Conservation (phyloP, 2,797 vertebrate genomes). For the Apogon hyalosoma region DNA sequence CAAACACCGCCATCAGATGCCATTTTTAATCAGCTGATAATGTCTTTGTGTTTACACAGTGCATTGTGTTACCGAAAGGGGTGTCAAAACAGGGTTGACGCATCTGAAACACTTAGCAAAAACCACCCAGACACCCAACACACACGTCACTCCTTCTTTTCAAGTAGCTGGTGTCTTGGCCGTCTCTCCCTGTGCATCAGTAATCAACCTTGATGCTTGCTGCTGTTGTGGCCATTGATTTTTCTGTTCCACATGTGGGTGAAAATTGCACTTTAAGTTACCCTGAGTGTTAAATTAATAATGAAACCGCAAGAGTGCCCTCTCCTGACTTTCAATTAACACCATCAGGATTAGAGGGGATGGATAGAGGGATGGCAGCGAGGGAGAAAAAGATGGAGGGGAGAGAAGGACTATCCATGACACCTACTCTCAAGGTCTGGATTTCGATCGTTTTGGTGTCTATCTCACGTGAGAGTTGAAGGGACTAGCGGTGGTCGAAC, state of each 20-base stretch:
- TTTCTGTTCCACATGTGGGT: conserved; percentile 89
- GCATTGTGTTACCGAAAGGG: conserved; percentile 67
- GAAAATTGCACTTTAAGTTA: conserved; percentile 92
- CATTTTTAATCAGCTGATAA: conserved; percentile 75
- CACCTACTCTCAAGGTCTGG: conserved; percentile 61
- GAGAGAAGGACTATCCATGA: conserved; percentile 65
- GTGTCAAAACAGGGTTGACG: conserved; percentile 66
- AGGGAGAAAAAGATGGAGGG: conserved; percentile 37
- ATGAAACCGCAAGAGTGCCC: conserved; percentile 88
- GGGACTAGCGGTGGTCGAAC: not conserved
- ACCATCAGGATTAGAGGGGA: conserved; percentile 81
- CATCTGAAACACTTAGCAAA: conserved; percentile 66
- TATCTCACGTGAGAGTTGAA: conserved; percentile 31
- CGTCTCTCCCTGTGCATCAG: conserved; percentile 78
- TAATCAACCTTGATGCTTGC: conserved; percentile 89
- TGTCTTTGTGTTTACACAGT: conserved; percentile 62
- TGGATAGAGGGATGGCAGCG: conserved; percentile 67
- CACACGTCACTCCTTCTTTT: conserved; percentile 63
- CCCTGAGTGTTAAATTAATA: conserved; percentile 91
- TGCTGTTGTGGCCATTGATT: conserved; percentile 89
- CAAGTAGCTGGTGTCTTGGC: conserved; percentile 63
- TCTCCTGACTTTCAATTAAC: conserved; percentile 90
- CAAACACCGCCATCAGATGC: conserved; percentile 37
- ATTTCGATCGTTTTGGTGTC: conserved; percentile 47
- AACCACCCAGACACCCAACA: conserved; percentile 62